Evolutionary conservation across 2,888 invertebrate genomes (phyloP), one percentile per base, ranked within the genome.

Genomic region (Pilophorus perplexus): DNA sequence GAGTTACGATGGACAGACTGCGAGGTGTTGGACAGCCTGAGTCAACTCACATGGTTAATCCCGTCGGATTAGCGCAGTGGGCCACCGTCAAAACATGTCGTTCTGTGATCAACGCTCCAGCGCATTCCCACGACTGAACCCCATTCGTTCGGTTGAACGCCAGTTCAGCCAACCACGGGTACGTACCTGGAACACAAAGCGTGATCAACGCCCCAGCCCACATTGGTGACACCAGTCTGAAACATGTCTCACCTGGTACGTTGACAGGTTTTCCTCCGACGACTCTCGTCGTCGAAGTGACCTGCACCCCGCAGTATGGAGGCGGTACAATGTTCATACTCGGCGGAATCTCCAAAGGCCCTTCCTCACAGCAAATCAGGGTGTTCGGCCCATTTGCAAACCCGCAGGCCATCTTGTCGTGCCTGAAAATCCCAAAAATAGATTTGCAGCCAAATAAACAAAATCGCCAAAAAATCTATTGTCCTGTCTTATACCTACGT

Each of bases 81-180:
- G 83, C 87, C 0, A 90, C 90, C 0, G 93, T 93, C 4, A 93
- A 75, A 0, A 93, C 81, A 75, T 91, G 90, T 0, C 81, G 78
- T 1, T 80, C 74, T 8, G 84, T 83, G 71, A 90, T 81, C 16
- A 90, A 78, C 14, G 85, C 82, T 2, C 88, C 90, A 0, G 91
- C 93, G 73, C 87, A 87, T 40, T 78, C 74, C 79, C 82, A 79
- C 28, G 18, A 5, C 33, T 46, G 46, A 0, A 28, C 33, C 5
- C 48, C 46, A 6, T 14, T 59, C 33, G 33, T 20, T 80, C 83
- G 33, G 14, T 48, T 57, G 54, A 40, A 62, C 48, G 33, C 48
- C 6, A 62, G 33, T 22, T 62, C 62, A 1, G 62, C 46, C 33
- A 62, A n/a, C 62, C 62, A 62, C 16, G 62, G 62, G 14, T 28